Percentiles rank a stretch among this genome's conserved stretches.
Conservation (phyloP, 2,797 vertebrate genomes). For the Cynopterus sphinx region DNA sequence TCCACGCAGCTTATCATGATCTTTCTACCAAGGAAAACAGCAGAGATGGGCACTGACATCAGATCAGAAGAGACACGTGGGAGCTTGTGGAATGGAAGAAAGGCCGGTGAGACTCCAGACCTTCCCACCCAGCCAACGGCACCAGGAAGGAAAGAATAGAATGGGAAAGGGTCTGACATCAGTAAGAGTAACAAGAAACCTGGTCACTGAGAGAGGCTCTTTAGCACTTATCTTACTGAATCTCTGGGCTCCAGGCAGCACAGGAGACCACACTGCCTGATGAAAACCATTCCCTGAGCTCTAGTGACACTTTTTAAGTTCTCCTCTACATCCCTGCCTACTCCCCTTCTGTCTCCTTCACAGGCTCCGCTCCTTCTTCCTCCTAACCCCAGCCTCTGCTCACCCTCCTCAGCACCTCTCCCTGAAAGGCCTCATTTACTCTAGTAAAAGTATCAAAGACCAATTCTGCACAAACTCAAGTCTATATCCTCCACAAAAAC, state of each 20-base stretch:
- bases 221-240: not conserved
- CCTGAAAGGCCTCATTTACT: not conserved
- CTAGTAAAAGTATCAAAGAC: not conserved
- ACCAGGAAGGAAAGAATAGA: not conserved
- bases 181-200: not conserved
- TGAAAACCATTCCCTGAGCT: not conserved
- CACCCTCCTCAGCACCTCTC: not conserved
- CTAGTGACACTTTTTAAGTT: not conserved
- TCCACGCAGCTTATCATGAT: too few relatives aligned
- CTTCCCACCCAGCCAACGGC: not conserved
- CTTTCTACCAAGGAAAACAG: not conserved
- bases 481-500: not conserved
- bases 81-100: not conserved
- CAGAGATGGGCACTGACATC: too few relatives aligned
- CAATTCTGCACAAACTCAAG: not conserved
- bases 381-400: not conserved
- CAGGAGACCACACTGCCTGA: not conserved
- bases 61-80: not conserved
- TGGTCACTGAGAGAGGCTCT: not conserved
- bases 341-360: not conserved
- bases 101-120: not conserved
- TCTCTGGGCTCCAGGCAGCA: not conserved
- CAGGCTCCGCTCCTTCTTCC: not conserved
- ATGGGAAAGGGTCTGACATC: not conserved
- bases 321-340: not conserved